A percentile compares a stretch with the other conserved stretches of the same genome.
These are phyloP conservation scores for Watsonalla binaria DNA, from an alignment of 2,888 invertebrate species.

Conservation along the genomic window DNA sequence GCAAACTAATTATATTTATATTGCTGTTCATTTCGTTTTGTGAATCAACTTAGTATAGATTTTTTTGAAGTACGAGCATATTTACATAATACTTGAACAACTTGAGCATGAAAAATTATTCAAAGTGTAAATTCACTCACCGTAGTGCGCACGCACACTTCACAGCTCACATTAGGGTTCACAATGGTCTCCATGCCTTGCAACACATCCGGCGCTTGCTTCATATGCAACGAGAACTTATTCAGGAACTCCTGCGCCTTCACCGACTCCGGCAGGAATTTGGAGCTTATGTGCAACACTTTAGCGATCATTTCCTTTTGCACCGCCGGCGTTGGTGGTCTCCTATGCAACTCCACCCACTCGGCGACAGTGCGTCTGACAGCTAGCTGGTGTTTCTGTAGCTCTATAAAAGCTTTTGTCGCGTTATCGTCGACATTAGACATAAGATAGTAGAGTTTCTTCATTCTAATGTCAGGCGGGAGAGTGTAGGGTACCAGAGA, in stretches of 20 bases:
- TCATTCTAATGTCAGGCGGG: constrained; percentile 92
- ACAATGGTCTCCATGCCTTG: constrained; percentile 92
- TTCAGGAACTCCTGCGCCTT: constrained; percentile 93
- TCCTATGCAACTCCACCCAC: constrained; percentile 90
- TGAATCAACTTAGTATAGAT: too few species aligned
- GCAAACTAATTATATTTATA: too few species aligned
- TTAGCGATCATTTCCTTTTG: constrained; percentile 86
- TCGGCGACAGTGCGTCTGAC: constrained; percentile 91
- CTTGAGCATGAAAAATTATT: too few species aligned
- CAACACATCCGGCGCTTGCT: constrained; percentile 83
- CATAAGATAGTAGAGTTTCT: constrained; percentile 92
- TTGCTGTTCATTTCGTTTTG: too few species aligned
- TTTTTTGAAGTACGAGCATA: too few species aligned
- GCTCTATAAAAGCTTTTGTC: constrained; percentile 88
- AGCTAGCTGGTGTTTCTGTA: constrained; percentile 93
- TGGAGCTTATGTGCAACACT: constrained; percentile 81
- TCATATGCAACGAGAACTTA: constrained; percentile 89
- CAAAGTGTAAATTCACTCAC: constrained; percentile 58
- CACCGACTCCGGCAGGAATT: constrained; percentile 93
- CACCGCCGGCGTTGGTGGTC: constrained; percentile 82
- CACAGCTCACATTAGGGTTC: constrained; percentile 93
- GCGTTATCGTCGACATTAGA: constrained; percentile 97
- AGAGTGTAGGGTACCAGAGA: constrained; percentile 96
- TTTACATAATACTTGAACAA: too few species aligned
- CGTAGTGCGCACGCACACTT: constrained; percentile 95